These are phyloP conservation scores for Centrocercus urophasianus DNA, from an alignment of 2,113 vertebrate genomes.

Conservation along the genomic window DNA sequence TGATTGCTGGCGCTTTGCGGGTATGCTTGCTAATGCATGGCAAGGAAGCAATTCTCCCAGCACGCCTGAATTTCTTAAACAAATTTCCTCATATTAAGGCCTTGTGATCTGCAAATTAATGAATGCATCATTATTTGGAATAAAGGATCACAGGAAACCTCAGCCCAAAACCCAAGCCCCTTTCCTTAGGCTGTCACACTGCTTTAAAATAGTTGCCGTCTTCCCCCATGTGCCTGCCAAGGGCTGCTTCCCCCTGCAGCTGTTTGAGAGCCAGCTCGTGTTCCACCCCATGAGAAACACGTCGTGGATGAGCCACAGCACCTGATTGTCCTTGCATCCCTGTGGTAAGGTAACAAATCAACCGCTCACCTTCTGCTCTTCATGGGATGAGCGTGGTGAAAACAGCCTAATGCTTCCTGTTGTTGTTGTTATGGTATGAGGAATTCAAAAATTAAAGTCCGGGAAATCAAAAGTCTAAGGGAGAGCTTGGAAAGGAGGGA, in stretches of 20 bases:
- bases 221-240: not conserved
- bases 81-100: not conserved
- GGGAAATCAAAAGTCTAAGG: not conserved
- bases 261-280: not conserved
- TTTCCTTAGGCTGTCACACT: not conserved
- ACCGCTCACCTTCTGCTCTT: not conserved
- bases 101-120: not conserved
- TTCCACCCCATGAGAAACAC: not conserved
- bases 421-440: not conserved
- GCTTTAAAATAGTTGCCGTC: not conserved
- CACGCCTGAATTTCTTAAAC: not conserved
- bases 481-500: not conserved
- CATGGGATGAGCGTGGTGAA: not conserved
- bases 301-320: not conserved
- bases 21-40: not conserved
- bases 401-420: not conserved
- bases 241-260: not conserved
- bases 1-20: constrained; percentile 28
- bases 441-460: not conserved
- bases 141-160: not conserved
- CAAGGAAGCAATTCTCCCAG: constrained; percentile 45
- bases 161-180: not conserved
- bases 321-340: not conserved
- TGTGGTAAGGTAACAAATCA: not conserved
- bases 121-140: not conserved